Base-by-base conservation (phyloP, 2,113 vertebrate species). In the Bettongia penicillata region DNA sequence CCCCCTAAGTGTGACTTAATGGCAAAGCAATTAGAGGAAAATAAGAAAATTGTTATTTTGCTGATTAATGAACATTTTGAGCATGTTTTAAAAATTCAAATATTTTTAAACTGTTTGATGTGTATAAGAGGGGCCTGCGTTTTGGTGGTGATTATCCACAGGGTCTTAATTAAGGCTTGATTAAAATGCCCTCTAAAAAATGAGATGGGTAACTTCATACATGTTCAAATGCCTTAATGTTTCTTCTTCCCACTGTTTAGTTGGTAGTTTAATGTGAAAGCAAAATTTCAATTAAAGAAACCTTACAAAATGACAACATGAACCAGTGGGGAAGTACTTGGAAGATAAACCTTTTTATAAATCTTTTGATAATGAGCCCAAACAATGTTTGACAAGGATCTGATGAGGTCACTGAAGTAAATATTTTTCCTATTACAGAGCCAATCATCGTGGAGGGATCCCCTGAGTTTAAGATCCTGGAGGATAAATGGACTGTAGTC, bases 401-500 rank as follows among this genome's bases (percentile, higher is more conserved):
- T 92, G 95, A 96, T 97, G 97, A 97, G 93, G 93, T 98, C 93
- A 97, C 93, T 97, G 96, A 3, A 57, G 91, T 95, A 98, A 97
- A 68, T 91, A 0, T 97, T 96, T 98, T 97, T 95, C 93, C 90
- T 97, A 26, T 97, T 98, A 48, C 98, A 99, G 99, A 99, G 97
- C 99, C 99, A 92, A 99, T 99, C 98, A 98, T 99, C 97, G 99
- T 99, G 98, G 99, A 99, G 97, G 99, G 99, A 89, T 99, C 99
- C 31, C 94, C 98, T 0, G 99, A 99, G 96, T 99, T 99, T 97
- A 98, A 96, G 97, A 99, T 99, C 97, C 98, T 99, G 91, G 98
- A 98, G 90, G 99, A 99, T 95, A 99, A 99, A 24, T 99, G 99
- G 99, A 99, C 99, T 0, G 99, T 99, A 1, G 98, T 99, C 95